Percentiles rank a stretch among this genome's conserved stretches.
These are phyloP conservation scores for Acanthacorydalis orientalis DNA, from an alignment of 2,888 invertebrate species.

Conservation along the genomic window DNA sequence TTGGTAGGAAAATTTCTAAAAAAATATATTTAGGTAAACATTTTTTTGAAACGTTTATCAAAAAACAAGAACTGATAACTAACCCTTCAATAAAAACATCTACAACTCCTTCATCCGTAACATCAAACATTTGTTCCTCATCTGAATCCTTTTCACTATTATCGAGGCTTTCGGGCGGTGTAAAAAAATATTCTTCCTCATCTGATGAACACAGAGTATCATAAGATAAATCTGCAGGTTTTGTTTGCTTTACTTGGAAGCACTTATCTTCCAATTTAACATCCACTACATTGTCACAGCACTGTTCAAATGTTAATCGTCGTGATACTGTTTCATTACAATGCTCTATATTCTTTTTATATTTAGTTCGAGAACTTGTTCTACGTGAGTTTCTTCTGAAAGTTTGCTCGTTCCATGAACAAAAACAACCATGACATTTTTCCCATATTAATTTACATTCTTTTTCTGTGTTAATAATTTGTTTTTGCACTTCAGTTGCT, in stretches of 20 bases:
- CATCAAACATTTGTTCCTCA: constrained; percentile 30
- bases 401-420: constrained; percentile 40
- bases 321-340: background rate
- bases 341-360: background rate
- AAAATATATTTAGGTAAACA: constrained; percentile 10
- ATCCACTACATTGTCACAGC: background rate
- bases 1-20: constrained; percentile 56
- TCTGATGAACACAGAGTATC: constrained; percentile 15
- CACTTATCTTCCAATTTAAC: background rate
- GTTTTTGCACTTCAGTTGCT: constrained; percentile 20
- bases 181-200: constrained; percentile 37
- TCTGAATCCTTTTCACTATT: constrained; percentile 22
- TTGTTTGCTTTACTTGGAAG: background rate
- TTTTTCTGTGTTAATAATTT: constrained; percentile 35
- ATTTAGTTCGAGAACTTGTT: constrained; percentile 16
- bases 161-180: constrained; percentile 38
- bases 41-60: background rate
- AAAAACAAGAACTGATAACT: constrained; percentile 10
- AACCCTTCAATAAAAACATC: constrained; percentile 54
- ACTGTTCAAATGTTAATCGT: background rate
- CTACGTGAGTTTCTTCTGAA: constrained; percentile 32
- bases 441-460: constrained; percentile 42
- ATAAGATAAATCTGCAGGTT: constrained; percentile 5
- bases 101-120: constrained; percentile 30
- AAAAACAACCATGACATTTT: constrained; percentile 37